Evolutionary conservation across 2,888 invertebrate species (phyloP).

Genomic region (Neocrepidodera transversa): DNA sequence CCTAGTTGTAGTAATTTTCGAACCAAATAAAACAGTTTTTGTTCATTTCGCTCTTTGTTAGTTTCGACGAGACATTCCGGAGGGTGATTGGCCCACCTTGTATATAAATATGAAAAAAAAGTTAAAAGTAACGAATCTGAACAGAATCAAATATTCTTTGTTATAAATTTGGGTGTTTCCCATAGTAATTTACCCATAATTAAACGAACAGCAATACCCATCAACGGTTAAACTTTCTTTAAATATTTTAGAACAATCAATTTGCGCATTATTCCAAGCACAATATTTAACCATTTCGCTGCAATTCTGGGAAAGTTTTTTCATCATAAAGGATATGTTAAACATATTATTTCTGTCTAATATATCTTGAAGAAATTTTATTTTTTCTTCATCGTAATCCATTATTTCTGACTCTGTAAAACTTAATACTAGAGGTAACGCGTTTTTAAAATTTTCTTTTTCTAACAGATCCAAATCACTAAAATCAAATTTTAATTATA

Average conservation of each 20-base stretch:
- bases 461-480: no score
- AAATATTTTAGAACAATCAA: constrained; percentile 51
- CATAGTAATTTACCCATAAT: constrained; percentile 43
- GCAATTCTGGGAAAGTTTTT: constrained; percentile 50
- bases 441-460: no score
- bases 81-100: no score
- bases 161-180: no score
- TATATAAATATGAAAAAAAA: no score
- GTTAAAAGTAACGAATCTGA: no score
- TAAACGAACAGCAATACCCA: constrained; percentile 59
- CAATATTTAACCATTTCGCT: constrained; percentile 53
- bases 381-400: constrained; percentile 40
- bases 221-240: constrained; percentile 46
- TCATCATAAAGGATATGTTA: constrained; percentile 41
- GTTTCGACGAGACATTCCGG: no score
- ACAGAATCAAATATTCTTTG: no score
- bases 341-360: constrained; percentile 47
- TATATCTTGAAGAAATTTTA: constrained; percentile 46
- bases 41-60: no score
- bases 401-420: constrained; percentile 40
- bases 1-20: no score
- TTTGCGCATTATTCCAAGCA: constrained; percentile 49
- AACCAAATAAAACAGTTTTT: no score
- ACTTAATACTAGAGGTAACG: constrained; percentile 48
- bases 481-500: no score